phyloP scores from a whole-genome alignment of 2,797 vertebrate species.

The Lateolabrax maculatus region DNA sequence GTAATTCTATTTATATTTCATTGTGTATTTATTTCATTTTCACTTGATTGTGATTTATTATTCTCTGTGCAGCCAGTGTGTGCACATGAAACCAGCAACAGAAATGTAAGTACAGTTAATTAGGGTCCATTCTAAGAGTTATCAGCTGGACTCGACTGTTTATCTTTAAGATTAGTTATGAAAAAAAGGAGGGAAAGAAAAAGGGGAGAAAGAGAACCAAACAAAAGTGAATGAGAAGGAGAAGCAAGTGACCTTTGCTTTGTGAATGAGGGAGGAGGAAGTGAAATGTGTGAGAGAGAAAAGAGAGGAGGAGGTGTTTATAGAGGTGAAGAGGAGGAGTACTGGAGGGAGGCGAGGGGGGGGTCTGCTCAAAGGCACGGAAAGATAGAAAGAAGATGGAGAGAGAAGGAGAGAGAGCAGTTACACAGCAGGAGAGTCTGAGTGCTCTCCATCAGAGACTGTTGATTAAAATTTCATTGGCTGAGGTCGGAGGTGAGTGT shows the following conservation, averaged over 20 bases:
- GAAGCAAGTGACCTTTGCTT: conserved; percentile 62
- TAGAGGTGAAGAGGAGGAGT: conserved; percentile 34
- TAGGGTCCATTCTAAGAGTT: neutral
- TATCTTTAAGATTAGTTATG: neutral
- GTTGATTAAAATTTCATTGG: conserved; percentile 88
- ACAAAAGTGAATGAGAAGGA: neutral
- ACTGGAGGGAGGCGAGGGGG: conserved; percentile 15
- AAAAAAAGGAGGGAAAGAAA: neutral
- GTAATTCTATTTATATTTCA: neutral
- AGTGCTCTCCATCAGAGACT: conserved; percentile 82
- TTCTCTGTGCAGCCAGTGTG: neutral
- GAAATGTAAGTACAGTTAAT: neutral
- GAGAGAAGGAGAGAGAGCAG: conserved; percentile 52
- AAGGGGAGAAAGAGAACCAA: conserved; percentile 11
- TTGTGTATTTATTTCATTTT: neutral
- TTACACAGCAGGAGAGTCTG: conserved; percentile 86
- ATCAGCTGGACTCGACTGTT: neutral
- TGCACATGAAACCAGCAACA: neutral
- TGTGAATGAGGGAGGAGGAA: conserved; percentile 53
- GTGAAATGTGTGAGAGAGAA: conserved; percentile 49
- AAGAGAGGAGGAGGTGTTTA: conserved; percentile 41
- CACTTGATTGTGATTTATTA: neutral
- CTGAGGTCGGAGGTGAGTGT: conserved; percentile 68
- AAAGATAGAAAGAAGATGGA: conserved; percentile 63
- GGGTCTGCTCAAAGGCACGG: conserved; percentile 61